These are phyloP conservation scores for Sebastes taczanowskii DNA, from an alignment of 2,797 vertebrate species.

Conservation along the genomic window DNA sequence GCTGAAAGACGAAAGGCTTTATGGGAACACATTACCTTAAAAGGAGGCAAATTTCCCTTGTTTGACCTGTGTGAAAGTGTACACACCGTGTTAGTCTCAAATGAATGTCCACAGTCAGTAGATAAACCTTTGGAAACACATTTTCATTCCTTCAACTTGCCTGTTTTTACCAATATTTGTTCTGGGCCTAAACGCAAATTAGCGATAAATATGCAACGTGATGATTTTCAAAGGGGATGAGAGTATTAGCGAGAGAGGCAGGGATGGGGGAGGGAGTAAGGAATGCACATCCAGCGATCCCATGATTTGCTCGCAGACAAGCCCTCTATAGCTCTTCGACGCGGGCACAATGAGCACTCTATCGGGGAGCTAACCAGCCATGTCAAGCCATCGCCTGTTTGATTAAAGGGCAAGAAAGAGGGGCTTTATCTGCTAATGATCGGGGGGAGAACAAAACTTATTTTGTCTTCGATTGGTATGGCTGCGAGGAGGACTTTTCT, in stretches of 20 bases:
- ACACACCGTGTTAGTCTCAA: conserved; percentile 1
- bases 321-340: conserved; percentile 68
- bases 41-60: conserved; percentile 24
- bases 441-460: conserved; percentile 64
- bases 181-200: conserved; percentile 12
- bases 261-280: conserved; percentile 52
- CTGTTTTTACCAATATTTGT: not conserved
- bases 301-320: conserved; percentile 77
- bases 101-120: not conserved
- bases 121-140: not conserved
- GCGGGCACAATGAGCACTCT: conserved; percentile 80
- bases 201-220: conserved; percentile 10
- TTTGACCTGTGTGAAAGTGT: conserved; percentile 16
- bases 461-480: conserved; percentile 64
- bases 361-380: conserved; percentile 78
- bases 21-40: conserved; percentile 4
- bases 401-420: conserved; percentile 79
- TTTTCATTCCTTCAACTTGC: not conserved
- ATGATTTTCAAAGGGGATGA: conserved; percentile 34
- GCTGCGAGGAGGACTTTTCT: conserved; percentile 36
- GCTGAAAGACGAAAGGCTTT: conserved; percentile 14
- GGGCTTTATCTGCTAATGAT: conserved; percentile 77
- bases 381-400: conserved; percentile 78
- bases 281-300: conserved; percentile 76
- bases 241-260: conserved; percentile 12